Evolutionary conservation across 2,797 vertebrate genomes (phyloP), one percentile per base, ranked within the genome.

Genomic region (Pampus argenteus): DNA sequence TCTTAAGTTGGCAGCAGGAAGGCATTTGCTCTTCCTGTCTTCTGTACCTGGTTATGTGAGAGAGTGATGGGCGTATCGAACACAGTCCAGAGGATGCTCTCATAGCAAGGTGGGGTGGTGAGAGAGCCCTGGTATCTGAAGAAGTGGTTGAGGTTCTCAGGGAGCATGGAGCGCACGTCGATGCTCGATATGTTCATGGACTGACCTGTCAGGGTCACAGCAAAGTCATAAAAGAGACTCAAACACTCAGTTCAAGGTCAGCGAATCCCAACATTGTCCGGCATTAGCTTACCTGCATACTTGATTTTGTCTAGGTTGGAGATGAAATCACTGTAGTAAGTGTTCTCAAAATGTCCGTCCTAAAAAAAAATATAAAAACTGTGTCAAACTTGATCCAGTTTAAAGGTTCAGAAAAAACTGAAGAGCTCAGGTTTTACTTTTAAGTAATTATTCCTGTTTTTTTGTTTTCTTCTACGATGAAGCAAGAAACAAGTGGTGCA

Each of bases 31-130:
- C 6, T 45, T 48, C 48, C 40, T 52, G 40, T 26, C 1, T 4
- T 0, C n/a, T n/a, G 61, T 83, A 97, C 97, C 96, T 99, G 98
- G 1, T 93, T 90, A 42, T 91, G 92, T 9, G 98, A 98, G 6
- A 99, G 88, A 0, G 88, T 91, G 62, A 96, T 88, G 0, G 94
- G 90, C 0, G 95, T 92, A 4, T 94, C 95, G 44, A 97, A 95
- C 71, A 99, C 81, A 0, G 96, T 97, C 97, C 97, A 99, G 52
- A 92, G 84, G 55, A 99, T 96, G 0, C 96, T 97, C 92, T 99
- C 95, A 0, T 92, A 95, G 83, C 98, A 99, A 0, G 98, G 97
- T 0, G 98, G 97, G 0, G 98, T 98, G 45, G 97, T 98, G 59
- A 98, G 94, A 0, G 97, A 99, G 18, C 98, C 98, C 1, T 90